Evolutionary conservation across 2,113 vertebrate genomes (phyloP), one percentile per base, ranked within the genome.

Genomic region (Thamnaconus septentrionalis): DNA sequence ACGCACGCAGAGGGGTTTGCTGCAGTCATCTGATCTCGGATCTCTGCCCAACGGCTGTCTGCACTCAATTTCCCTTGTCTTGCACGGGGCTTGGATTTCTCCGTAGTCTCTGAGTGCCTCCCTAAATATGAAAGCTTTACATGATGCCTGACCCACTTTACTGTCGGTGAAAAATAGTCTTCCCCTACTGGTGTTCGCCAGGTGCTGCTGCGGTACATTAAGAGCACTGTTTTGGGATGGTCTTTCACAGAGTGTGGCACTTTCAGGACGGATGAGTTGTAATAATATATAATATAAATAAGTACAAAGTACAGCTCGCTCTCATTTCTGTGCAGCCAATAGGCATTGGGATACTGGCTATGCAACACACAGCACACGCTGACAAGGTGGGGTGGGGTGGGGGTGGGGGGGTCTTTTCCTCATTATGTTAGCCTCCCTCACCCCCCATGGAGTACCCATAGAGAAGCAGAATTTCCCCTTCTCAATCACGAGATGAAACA

Each of bases 1-100:
- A 74, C 57, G 58, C 76, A 66, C 61, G 18, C 44, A n/a, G 50
- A 72, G 51, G 51, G 64, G 40, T 65, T 83, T 69, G 57, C 69
- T 71, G 69, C 57, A 80, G 76, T 78, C 72, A 79, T 82, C 78
- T 78, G 77, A 83, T 83, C 59, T 53, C 74, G 73, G 84, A 75
- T 70, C 53, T 66, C 70, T 68, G 73, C 69, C 63, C 31, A 41
- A 5, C 4, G 8, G 70, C 60, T 55, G 75, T 71, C 84, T 85
- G 81, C 57, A 59, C 75, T 85, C 73, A 76, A 83, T 86, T 85
- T 85, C 72, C 74, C 54, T 67, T 82, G 86, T 76, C 79, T 63
- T 79, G 50, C 55, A 18, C 1, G 7, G 41, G 39, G 49, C n/a
- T 65, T 69, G 59, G 75, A 81, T 69, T 59, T 65, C 43, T 62